Evolutionary conservation across 2,888 invertebrate species (phyloP), one percentile per base, ranked within the genome.

Genomic region (Drosophila barbarae): DNA sequence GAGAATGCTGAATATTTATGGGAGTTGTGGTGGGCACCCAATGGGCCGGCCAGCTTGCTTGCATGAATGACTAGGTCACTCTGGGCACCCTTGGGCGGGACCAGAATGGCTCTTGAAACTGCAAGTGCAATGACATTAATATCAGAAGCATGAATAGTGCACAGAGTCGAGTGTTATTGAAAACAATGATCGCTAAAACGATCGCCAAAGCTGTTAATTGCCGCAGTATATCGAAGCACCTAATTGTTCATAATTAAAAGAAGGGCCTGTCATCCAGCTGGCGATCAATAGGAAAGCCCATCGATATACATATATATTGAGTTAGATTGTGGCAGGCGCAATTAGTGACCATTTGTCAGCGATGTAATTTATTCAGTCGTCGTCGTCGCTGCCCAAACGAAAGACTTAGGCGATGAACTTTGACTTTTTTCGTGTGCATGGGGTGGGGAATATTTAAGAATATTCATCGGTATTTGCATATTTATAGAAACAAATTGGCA

Each of bases 401-500:
- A 85, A 85, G 82, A 83, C 84, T 74, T 35, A 68, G 65, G 49
- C 72, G 52, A 72, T 81, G 72, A 82, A 82, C 81, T 72, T 59
- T 72, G 63, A 66, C 74, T 39, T 46, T 66, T 49, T 47, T 68
- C 32, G 46, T 53, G 46, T 49, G 34, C 12, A 13, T 41, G 12
- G 23, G 38, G 26, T 13, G 30, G 26, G 39, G 10, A 13, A 21
- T 21, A 12, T 7, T 13, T 7, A 21, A 28, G n/a, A 42, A 58
- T 47, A 28, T 58, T 68, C 49, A 28, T 23, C 36, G 36, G 32
- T 9, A 38, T 49, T 42, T 68, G 69, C 61, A 69, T 68, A 69
- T 69, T 68, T 49, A 59, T 69, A 50, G 21, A 36, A 42, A 53
- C 34, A 63, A 52, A 52, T 52, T 38, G 28, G 46, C 6, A 34